Conservation (phyloP, 2,113 vertebrate species). For the Brachypodius melanocephalos region DNA sequence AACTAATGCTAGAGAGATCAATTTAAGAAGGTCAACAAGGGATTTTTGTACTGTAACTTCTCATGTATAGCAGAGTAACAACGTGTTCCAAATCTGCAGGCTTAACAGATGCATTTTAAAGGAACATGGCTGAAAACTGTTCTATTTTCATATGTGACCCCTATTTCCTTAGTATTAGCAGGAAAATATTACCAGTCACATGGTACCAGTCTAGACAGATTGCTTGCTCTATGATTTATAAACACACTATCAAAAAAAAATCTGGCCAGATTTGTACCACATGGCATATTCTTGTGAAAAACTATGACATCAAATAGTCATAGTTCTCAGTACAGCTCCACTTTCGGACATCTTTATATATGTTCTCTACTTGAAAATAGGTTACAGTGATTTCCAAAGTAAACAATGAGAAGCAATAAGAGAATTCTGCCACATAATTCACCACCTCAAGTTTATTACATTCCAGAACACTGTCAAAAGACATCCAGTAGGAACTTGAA, state of each 20-base stretch:
- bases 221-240: constrained; percentile 27
- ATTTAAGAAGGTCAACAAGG: constrained; percentile 48
- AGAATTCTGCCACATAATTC: neutral
- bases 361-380: neutral
- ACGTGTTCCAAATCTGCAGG: neutral
- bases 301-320: neutral
- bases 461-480: neutral
- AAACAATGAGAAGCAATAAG: neutral
- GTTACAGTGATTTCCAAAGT: neutral
- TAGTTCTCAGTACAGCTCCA: neutral
- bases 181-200: constrained; percentile 41
- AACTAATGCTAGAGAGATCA: constrained; percentile 40
- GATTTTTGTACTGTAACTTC: constrained; percentile 55
- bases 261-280: neutral
- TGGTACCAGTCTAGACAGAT: constrained; percentile 59
- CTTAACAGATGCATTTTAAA: constrained; percentile 27
- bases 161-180: constrained; percentile 14
- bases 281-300: constrained; percentile 17
- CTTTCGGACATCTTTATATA: neutral
- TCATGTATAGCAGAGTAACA: neutral
- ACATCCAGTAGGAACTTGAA: neutral
- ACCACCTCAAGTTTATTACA: neutral
- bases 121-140: neutral
- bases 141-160: constrained; percentile 38
- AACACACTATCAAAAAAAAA: neutral